Evolutionary conservation across 2,113 vertebrate species (phyloP).

Genomic region (Pandion haliaetus): DNA sequence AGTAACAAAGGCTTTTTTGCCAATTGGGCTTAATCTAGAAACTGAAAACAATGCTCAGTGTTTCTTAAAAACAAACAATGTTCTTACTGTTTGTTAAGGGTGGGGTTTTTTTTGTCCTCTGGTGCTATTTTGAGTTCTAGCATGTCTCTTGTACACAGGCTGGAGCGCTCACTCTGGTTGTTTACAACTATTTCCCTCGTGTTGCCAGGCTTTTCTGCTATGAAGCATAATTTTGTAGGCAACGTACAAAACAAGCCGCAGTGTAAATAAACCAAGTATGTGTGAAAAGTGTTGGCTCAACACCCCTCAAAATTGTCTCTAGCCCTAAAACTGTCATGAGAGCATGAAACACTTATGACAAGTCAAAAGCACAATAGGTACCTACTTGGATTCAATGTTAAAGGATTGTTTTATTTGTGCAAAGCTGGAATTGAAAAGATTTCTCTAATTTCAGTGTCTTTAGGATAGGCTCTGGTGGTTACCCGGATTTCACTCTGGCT

Average conservation of each 20-base stretch:
- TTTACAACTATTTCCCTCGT: constrained; percentile 15
- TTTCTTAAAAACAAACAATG: constrained; percentile 51
- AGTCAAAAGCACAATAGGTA: not conserved
- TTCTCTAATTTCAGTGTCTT: not conserved
- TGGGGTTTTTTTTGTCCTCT: not conserved
- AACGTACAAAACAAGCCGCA: not conserved
- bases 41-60: constrained; percentile 26
- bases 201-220: constrained; percentile 35
- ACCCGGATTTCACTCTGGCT: not conserved
- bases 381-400: not conserved
- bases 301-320: not conserved
- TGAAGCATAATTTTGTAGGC: constrained; percentile 15
- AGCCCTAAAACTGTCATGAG: not conserved
- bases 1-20: constrained; percentile 28
- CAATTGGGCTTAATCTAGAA: constrained; percentile 19
- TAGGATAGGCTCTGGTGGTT: not conserved
- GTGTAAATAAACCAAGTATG: constrained; percentile 9
- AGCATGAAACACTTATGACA: not conserved
- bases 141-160: constrained; percentile 9
- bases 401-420: not conserved
- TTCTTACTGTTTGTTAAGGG: constrained; percentile 27
- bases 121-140: constrained; percentile 48
- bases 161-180: not conserved
- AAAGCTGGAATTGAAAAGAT: not conserved
- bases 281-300: not conserved